Conservation (phyloP, 2,888 invertebrate genomes). For the Acheta domesticus region DNA sequence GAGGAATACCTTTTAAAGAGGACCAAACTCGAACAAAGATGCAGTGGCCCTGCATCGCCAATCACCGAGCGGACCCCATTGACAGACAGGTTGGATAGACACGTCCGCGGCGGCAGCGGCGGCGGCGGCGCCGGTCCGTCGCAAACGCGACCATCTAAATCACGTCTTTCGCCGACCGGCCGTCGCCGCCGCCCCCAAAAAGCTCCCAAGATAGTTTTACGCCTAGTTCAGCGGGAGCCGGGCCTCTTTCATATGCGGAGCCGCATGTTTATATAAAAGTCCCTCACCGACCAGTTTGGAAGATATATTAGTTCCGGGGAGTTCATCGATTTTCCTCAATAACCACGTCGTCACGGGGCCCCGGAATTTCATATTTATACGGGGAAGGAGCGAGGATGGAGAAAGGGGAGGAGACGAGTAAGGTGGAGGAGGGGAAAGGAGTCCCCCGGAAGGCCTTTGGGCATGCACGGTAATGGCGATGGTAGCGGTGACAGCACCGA, state of each 20-base stretch:
- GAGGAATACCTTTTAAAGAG: too few relatives aligned
- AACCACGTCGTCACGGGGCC: slow-evolving; percentile 9
- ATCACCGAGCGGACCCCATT: too few relatives aligned
- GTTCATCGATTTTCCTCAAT: slow-evolving; percentile 18
- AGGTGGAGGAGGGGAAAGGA: too few relatives aligned
- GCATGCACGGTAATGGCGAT: too few relatives aligned
- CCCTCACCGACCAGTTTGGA: background rate
- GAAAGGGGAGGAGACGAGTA: too few relatives aligned
- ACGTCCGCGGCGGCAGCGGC: too few relatives aligned
- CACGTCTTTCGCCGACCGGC: background rate
- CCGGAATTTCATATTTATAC: slow-evolving; percentile 18
- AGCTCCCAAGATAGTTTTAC: slow-evolving; percentile 5
- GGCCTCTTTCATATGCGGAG: background rate
- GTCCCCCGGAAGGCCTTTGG: too few relatives aligned
- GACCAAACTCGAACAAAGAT: too few relatives aligned
- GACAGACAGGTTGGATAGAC: too few relatives aligned
- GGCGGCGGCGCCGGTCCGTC: too few relatives aligned
- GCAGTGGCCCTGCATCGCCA: too few relatives aligned
- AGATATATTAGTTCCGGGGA: slow-evolving; percentile 12
- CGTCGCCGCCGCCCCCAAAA: background rate
- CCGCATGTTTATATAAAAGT: background rate
- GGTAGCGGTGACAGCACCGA: background rate
- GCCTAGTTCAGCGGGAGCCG: background rate
- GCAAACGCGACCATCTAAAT: background rate
- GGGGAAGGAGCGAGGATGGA: background rate